Conservation (phyloP, 2,797 vertebrate genomes). For the Momotus momota region DNA sequence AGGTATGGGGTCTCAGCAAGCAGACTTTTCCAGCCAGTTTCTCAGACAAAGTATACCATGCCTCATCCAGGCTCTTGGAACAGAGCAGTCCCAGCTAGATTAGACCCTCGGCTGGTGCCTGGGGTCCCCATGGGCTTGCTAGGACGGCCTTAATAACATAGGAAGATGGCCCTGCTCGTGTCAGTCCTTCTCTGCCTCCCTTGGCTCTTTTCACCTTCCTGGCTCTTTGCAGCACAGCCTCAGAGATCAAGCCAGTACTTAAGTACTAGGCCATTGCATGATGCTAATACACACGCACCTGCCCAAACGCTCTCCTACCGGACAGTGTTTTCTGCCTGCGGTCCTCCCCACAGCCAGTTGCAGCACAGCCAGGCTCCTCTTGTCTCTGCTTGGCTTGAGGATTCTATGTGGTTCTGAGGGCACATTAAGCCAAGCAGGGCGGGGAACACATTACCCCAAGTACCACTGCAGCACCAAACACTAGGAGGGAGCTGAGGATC, state of each 20-base stretch:
- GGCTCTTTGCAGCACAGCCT: background rate
- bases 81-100: background rate
- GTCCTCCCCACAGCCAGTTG: background rate
- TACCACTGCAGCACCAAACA: background rate
- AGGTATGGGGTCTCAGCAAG: background rate
- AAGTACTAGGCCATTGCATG: background rate
- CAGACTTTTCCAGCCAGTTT: background rate
- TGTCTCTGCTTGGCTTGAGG: background rate
- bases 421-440: background rate
- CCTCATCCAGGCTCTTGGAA: background rate
- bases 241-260: background rate
- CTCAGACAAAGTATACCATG: fast-evolving
- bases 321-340: background rate
- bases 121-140: background rate
- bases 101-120: background rate
- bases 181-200: background rate
- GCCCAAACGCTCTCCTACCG: background rate
- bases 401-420: background rate
- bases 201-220: background rate
- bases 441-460: background rate
- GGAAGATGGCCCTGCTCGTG: background rate
- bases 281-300: fast-evolving
- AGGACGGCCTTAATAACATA: background rate
- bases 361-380: background rate
- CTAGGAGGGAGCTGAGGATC: too few relatives aligned